Conservation (phyloP, 1,140 invertebrate genomes). For the Leguminivora glycinivorella region DNA sequence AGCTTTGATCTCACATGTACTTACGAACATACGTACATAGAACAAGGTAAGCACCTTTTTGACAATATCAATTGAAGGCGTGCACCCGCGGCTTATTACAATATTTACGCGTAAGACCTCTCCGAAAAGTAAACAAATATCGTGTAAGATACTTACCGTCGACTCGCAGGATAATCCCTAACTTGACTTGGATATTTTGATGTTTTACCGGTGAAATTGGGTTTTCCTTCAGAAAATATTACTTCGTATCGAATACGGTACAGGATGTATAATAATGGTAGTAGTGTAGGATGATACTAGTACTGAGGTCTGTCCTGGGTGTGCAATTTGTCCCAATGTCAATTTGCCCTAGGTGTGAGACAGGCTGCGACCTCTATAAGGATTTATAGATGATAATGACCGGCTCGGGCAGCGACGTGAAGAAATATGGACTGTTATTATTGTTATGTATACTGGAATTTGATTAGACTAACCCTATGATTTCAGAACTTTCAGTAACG, state of each 20-base stretch:
- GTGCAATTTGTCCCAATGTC: no score
- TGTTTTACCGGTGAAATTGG: constrained; percentile 54
- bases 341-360: constrained; percentile 47
- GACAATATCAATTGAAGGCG: constrained; percentile 9
- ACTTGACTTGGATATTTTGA: constrained; percentile 56
- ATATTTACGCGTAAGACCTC: constrained; percentile 21
- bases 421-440: background rate
- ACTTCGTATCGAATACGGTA: no score
- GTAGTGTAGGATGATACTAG: constrained; percentile 55
- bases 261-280: no score
- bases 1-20: background rate
- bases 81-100: constrained; percentile 23
- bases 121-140: constrained; percentile 44
- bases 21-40: background rate
- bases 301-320: constrained; percentile 40
- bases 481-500: background rate
- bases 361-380: constrained; percentile 41
- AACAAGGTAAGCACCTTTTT: background rate
- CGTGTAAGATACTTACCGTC: constrained; percentile 49
- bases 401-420: background rate
- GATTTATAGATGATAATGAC: constrained; percentile 31
- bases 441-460: background rate
- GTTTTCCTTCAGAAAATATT: constrained; percentile 54
- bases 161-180: constrained; percentile 47
- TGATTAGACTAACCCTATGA: background rate